Evolutionary conservation across 2,797 vertebrate genomes (phyloP).

Genomic region (Hemibagrus guttatus): DNA sequence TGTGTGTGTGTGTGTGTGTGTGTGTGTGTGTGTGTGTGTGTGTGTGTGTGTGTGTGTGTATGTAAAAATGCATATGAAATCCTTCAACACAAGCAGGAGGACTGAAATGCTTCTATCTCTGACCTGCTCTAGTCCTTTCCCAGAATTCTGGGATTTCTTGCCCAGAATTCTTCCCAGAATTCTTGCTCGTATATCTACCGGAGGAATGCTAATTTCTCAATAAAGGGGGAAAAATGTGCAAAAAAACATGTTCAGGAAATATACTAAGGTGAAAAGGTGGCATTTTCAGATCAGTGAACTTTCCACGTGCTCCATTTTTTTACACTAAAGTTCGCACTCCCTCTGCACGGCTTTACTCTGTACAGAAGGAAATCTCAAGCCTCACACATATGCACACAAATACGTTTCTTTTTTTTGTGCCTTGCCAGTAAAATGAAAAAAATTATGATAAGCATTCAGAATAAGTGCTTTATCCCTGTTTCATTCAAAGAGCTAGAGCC

Average conservation of each 20-base stretch:
- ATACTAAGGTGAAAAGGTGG: neutral
- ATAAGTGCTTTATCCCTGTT: neutral
- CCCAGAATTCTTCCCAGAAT: neutral
- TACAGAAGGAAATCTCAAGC: neutral
- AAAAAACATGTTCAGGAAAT: conserved; percentile 26
- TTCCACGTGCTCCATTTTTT: conserved; percentile 2
- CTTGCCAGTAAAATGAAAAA: neutral
- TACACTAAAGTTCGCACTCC: neutral
- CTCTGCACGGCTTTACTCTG: neutral
- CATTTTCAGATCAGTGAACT: conserved; percentile 7
- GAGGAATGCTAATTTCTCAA: conserved; percentile 8
- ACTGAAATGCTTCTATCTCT: neutral
- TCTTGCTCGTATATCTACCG: neutral
- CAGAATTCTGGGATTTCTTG: no score
- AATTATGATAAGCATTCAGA: neutral
- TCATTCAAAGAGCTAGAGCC: neutral
- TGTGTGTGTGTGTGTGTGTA: neutral
- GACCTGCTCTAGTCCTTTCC: conserved; percentile 4
- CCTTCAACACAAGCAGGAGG: neutral
- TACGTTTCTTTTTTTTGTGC: neutral
- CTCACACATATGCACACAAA: neutral
- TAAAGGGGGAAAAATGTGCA: conserved; percentile 2
- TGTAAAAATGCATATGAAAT: neutral
- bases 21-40: neutral
- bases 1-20: neutral